These are phyloP conservation scores for Argyrosomus japonicus DNA, from an alignment of 2,113 vertebrate species.

Conservation along the genomic window DNA sequence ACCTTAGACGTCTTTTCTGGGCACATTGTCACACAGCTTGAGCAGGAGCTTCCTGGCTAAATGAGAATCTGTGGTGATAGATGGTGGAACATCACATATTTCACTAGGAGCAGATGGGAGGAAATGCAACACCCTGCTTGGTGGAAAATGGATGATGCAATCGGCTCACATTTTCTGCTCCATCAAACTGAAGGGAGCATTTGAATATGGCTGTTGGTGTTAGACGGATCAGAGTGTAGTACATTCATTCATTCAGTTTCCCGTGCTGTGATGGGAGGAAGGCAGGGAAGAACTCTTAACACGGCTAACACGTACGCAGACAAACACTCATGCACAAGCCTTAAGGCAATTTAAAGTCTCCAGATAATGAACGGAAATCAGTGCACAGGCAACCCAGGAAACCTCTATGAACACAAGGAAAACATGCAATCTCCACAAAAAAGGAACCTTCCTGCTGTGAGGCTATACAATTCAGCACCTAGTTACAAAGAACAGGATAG, in stretches of 20 bases:
- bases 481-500: not conserved
- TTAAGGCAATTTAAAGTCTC: constrained; percentile 12
- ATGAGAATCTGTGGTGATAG: constrained; percentile 49
- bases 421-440: constrained; percentile 13
- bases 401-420: not conserved
- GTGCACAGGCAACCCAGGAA: not conserved
- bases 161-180: constrained; percentile 61
- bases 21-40: constrained; percentile 53
- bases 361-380: not conserved
- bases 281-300: not conserved
- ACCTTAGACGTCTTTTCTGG: constrained; percentile 23
- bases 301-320: not conserved
- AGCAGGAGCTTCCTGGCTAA: constrained; percentile 25
- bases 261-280: not conserved
- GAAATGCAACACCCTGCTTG: constrained; percentile 61
- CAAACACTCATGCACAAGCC: not conserved
- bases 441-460: not conserved
- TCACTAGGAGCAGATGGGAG: constrained; percentile 69
- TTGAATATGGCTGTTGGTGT: constrained; percentile 51
- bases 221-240: constrained; percentile 38
- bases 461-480: not conserved
- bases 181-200: constrained; percentile 54
- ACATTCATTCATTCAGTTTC: constrained; percentile 23
- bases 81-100: constrained; percentile 55
- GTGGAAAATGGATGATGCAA: constrained; percentile 66